Base-by-base conservation (phyloP, 2,113 vertebrate genomes). In the Tyto alba region DNA sequence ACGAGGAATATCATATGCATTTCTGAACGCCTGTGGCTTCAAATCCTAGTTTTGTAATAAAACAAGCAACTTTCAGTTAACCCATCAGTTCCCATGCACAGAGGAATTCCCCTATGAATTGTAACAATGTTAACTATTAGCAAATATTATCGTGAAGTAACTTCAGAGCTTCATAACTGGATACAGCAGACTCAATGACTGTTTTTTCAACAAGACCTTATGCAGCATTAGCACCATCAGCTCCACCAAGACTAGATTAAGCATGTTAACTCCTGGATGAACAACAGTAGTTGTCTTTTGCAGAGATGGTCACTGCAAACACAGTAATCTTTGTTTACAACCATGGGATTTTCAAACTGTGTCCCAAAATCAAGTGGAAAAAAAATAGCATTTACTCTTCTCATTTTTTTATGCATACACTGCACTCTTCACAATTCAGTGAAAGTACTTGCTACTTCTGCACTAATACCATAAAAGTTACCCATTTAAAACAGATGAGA, bases 1-100 rank as follows among this genome's bases (percentile, higher is more conserved):
- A 29, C 98, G 98, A 77, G 98, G 98, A 97, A 99, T 98, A 97
- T 99, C 98, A n/a, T 98, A 99, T 0, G 98, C 98, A 92, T 99
- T 99, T 92, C 98, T 97, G 62, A 98, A 98, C 14, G 98, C 97
- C 81, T 98, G 98, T 62, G 98, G 98, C 96, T 98, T 98, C 86
- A 98, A 93, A 93, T 98, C 98, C 98, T 99, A 36, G 83, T 95
- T 97, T 93, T 62, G 17, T 45, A 75, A 97, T 53, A 87, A 95
- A 96, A 67, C 6, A 85, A 38, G 40, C 16, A 40, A 72, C 36
- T 75, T 79, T 36, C 66, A 83, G 67, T 97, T 91, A 97, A 64
- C 68, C 47, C 40, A 59, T 26, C 76, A 43, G 32, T 19, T 90
- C 90, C 69, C 26, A 45, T 2, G 5, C 43, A 85, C 14, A 36